Evolutionary conservation across 2,797 vertebrate species (phyloP).

Genomic region (Epinephelus coioides): DNA sequence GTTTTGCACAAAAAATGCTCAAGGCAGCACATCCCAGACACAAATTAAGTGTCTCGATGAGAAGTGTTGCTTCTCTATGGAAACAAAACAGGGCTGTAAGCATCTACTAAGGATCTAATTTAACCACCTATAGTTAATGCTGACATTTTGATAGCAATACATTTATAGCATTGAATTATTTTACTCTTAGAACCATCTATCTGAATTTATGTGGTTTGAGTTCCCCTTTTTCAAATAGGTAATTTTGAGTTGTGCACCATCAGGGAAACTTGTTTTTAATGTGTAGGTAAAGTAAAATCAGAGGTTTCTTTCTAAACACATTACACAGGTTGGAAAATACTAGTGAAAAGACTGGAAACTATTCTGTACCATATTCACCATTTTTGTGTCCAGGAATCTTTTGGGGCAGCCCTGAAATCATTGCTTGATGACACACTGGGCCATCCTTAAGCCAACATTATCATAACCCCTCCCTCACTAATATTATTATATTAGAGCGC

Average conservation of each 20-base stretch:
- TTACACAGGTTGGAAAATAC: too few relatives aligned
- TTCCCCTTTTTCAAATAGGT: background rate
- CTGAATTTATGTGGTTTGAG: background rate
- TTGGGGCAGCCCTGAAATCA: too few relatives aligned
- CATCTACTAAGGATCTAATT: background rate
- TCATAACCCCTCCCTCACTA: too few relatives aligned
- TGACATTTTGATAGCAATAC: background rate
- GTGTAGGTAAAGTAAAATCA: too few relatives aligned
- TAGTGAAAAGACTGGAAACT: too few relatives aligned
- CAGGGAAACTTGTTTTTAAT: background rate
- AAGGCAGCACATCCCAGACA: conserved; percentile 13
- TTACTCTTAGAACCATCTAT: background rate
- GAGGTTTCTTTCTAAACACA: too few relatives aligned
- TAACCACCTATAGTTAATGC: background rate
- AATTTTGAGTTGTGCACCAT: background rate
- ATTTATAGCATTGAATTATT: background rate
- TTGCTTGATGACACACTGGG: too few relatives aligned
- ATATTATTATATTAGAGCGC: too few relatives aligned
- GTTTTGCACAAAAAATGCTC: conserved; percentile 18
- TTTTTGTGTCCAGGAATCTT: too few relatives aligned
- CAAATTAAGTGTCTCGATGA: conserved; percentile 12
- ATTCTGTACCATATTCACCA: too few relatives aligned
- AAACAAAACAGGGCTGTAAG: background rate
- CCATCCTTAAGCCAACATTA: too few relatives aligned
- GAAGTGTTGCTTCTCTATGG: background rate